phyloP scores from a whole-genome alignment of 2,888 invertebrate species.

The Meteorus colon region DNA sequence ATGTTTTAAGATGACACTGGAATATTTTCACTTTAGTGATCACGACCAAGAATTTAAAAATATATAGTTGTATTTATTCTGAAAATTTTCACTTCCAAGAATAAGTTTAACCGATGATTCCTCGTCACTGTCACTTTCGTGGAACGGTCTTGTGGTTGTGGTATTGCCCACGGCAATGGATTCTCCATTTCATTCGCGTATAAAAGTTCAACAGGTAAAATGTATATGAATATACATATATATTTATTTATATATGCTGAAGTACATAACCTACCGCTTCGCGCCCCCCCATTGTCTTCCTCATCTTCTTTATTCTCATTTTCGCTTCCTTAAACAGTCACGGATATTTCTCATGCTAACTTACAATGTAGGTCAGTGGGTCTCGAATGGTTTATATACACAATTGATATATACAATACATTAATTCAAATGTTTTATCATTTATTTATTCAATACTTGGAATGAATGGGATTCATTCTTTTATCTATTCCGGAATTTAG shows the following conservation, averaged over 20 bases:
- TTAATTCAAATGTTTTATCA: constrained; percentile 1
- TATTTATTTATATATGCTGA: neutral
- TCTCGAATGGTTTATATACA: neutral
- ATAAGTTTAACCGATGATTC: neutral
- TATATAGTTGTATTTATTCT: neutral
- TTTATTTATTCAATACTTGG: neutral
- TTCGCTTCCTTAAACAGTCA: constrained; percentile 11
- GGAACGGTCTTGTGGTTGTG: constrained; percentile 21
- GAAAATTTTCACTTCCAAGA: constrained; percentile 4
- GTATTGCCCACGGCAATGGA: constrained; percentile 1
- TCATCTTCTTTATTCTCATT: neutral
- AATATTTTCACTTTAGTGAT: neutral
- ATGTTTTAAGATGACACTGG: neutral
- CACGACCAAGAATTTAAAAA: neutral
- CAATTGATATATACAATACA: constrained; percentile 1
- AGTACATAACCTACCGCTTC: neutral
- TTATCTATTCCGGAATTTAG: neutral
- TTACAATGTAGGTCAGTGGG: constrained; percentile 39
- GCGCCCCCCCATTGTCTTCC: constrained; percentile 4
- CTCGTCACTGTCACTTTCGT: constrained; percentile 41
- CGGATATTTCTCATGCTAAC: neutral
- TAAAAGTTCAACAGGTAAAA: constrained; percentile 8
- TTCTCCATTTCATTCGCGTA: neutral
- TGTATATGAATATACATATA: neutral
- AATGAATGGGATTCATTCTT: neutral